phyloP scores from a whole-genome alignment of 1,140 invertebrate species.

The Zaprionus tsacasi region DNA sequence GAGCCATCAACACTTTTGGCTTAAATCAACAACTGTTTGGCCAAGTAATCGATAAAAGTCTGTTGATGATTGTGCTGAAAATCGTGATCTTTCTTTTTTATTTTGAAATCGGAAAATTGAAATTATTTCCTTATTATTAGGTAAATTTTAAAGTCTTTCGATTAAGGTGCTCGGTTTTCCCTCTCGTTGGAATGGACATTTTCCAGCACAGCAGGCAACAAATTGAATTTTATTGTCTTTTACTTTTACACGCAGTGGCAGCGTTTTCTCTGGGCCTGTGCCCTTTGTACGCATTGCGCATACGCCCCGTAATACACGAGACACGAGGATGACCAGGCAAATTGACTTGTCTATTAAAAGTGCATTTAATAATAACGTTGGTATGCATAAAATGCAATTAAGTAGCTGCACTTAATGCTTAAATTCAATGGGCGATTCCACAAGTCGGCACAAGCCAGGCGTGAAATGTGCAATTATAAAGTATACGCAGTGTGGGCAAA shows the following conservation, averaged over 20 bases:
- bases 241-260: not conserved
- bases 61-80: conserved; percentile 3
- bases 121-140: too few relatives aligned
- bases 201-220: not conserved
- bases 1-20: conserved; percentile 24
- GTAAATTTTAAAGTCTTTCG: too few relatives aligned
- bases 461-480: conserved; percentile 21
- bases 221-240: conserved; percentile 21
- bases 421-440: not conserved
- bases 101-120: not conserved
- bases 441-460: not conserved
- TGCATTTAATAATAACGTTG: conserved; percentile 27
- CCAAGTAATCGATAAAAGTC: conserved; percentile 30
- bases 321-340: not conserved
- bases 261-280: not conserved
- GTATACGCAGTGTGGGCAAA: conserved; percentile 25
- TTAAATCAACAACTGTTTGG: conserved; percentile 31
- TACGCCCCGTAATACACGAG: conserved; percentile 2
- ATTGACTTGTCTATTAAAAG: conserved; percentile 30
- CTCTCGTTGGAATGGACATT: not conserved
- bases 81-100: not conserved
- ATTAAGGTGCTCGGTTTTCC: not conserved
- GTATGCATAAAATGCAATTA: conserved; percentile 35
- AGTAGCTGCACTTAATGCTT: not conserved
- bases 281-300: conserved; percentile 11